Conservation (phyloP, 2,888 invertebrate species). For the Helicoverpa assulta region DNA sequence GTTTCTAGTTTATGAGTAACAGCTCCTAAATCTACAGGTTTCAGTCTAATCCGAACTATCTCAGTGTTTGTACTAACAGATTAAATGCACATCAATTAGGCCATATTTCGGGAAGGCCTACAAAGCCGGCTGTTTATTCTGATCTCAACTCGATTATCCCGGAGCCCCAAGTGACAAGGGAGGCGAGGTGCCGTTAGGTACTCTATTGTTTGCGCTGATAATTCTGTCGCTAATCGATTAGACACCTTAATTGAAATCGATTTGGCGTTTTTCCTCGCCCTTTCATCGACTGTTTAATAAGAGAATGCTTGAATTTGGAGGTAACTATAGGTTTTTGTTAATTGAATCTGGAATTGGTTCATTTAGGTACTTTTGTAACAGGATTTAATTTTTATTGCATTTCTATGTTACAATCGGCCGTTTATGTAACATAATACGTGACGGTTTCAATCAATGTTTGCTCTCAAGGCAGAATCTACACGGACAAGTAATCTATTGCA, state of each 20-base stretch:
- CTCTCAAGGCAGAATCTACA: neutral
- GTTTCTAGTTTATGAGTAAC: neutral
- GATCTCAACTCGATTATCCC: constrained; percentile 59
- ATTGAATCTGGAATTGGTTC: constrained; percentile 10
- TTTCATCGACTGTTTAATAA: constrained; percentile 14
- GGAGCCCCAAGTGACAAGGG: constrained; percentile 61
- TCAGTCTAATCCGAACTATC: constrained; percentile 25
- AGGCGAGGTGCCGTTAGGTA: constrained; percentile 34
- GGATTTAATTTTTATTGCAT: neutral
- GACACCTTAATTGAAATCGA: constrained; percentile 58
- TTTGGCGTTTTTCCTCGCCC: constrained; percentile 46
- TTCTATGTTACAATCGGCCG: neutral
- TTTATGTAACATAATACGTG: neutral
- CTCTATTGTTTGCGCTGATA: constrained; percentile 53
- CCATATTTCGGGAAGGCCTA: constrained; percentile 39
- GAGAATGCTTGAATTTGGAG: constrained; percentile 17
- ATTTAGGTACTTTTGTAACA: constrained; percentile 6
- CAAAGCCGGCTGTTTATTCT: constrained; percentile 52
- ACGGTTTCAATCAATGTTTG: neutral
- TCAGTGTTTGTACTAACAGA: constrained; percentile 30
- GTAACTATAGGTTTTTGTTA: constrained; percentile 25
- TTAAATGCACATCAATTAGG: constrained; percentile 60
- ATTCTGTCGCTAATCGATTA: constrained; percentile 52
- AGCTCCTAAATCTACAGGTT: constrained; percentile 30
- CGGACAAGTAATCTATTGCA: constrained; percentile 7